Conservation (phyloP, 2,797 vertebrate genomes). For the Taenioides sp. region DNA sequence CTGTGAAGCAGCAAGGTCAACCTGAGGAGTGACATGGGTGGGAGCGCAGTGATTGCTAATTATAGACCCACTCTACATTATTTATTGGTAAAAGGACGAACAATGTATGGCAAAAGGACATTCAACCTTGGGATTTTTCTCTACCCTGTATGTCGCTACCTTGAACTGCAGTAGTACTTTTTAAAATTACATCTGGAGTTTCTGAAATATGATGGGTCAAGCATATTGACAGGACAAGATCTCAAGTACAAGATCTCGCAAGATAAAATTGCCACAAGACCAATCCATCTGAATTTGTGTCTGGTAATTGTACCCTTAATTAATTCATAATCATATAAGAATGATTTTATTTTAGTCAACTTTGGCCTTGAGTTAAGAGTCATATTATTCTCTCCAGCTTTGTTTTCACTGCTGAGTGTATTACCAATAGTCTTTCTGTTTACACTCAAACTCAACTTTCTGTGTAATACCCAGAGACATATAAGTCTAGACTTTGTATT, state of each 20-base stretch:
- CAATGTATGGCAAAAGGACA: background rate
- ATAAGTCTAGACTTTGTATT: background rate
- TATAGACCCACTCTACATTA: background rate
- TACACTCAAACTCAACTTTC: background rate
- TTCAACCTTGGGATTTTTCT: background rate
- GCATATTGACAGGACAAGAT: background rate
- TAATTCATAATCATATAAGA: too few species aligned
- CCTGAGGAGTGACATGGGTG: background rate
- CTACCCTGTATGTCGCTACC: background rate
- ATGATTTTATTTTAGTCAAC: background rate
- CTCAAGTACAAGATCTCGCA: background rate
- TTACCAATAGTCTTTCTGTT: background rate
- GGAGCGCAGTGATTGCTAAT: background rate
- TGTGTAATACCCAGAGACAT: background rate
- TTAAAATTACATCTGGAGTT: background rate
- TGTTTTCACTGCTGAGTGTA: background rate
- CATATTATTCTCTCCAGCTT: background rate
- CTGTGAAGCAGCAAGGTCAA: background rate
- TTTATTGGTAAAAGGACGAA: background rate
- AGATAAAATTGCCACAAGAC: background rate
- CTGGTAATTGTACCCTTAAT: too few species aligned
- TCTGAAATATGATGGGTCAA: background rate
- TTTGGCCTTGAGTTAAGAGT: background rate
- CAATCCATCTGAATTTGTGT: too few species aligned
- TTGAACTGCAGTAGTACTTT: background rate